Conservation (phyloP, 2,888 invertebrate species). For the Drosophila tanythrix region DNA sequence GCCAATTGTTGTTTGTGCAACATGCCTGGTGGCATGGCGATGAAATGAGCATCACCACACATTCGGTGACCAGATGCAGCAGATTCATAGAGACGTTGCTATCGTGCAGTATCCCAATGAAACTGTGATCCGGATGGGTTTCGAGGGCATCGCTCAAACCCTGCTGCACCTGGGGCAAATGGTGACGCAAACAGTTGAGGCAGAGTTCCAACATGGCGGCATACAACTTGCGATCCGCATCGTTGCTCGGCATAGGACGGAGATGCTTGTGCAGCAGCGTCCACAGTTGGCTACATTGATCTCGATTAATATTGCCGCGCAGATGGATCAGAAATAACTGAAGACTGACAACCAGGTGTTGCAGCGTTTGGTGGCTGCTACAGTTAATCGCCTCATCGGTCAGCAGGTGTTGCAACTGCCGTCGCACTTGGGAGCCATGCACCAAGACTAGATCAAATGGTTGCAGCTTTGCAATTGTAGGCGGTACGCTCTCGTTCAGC, state of each 20-base stretch:
- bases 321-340: conserved; percentile 67
- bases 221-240: conserved; percentile 70
- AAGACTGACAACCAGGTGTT: conserved; percentile 42
- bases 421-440: conserved; percentile 60
- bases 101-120: conserved; percentile 63
- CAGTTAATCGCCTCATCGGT: conserved; percentile 70
- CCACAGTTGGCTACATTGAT: conserved; percentile 31
- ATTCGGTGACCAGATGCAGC: conserved; percentile 38
- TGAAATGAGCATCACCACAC: conserved; percentile 54
- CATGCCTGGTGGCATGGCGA: not conserved
- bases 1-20: conserved; percentile 39
- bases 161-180: conserved; percentile 49
- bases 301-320: conserved; percentile 15
- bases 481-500: conserved; percentile 10
- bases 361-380: conserved; percentile 67
- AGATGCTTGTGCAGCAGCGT: conserved; percentile 72
- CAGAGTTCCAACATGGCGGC: conserved; percentile 72
- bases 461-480: conserved; percentile 50
- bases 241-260: conserved; percentile 71
- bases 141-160: conserved; percentile 69
- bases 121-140: conserved; percentile 71
- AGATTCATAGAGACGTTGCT: conserved; percentile 38
- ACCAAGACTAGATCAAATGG: conserved; percentile 72
- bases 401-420: conserved; percentile 71
- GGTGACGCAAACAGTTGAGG: conserved; percentile 60